A percentile compares a stretch with the other conserved stretches of the same genome.
Evolutionary conservation across 2,113 vertebrate species (phyloP).

Genomic region (Rhizomys pruinosus): DNA sequence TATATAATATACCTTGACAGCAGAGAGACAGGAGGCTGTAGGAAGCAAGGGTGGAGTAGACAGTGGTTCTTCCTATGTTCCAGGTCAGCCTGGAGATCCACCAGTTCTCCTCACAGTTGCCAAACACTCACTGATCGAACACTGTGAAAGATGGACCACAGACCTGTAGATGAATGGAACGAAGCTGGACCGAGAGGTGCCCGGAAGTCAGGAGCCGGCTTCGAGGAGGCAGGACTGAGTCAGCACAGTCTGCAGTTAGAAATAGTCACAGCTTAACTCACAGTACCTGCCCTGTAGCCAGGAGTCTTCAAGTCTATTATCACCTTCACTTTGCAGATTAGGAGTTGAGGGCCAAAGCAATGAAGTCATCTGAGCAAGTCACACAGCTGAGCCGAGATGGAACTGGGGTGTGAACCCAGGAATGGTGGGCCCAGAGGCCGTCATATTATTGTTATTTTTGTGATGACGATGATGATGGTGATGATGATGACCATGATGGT

Average conservation of each 20-base stretch:
- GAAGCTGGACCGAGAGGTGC: not conserved
- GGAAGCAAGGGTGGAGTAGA: not conserved
- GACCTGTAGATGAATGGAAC: not conserved
- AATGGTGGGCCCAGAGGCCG: not conserved
- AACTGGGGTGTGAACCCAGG: not conserved
- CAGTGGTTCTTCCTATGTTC: not conserved
- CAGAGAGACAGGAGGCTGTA: not conserved
- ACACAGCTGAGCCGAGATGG: not conserved
- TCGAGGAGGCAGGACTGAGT: not conserved
- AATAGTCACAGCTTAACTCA: not conserved
- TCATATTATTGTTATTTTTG: no score
- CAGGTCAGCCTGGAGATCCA: not conserved
- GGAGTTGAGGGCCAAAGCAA: not conserved
- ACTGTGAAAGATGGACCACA: not conserved
- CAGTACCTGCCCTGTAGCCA: accelerated
- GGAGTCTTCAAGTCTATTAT: not conserved
- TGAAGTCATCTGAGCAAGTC: not conserved
- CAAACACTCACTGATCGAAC: not conserved
- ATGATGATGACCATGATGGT: no score
- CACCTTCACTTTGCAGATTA: not conserved
- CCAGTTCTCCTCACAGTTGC: not conserved
- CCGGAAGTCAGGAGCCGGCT: not conserved
- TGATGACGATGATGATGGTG: no score
- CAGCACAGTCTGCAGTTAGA: not conserved
- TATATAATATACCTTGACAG: not conserved